phyloP scores from a whole-genome alignment of 2,888 invertebrate genomes.

The Parnassius smintheus region DNA sequence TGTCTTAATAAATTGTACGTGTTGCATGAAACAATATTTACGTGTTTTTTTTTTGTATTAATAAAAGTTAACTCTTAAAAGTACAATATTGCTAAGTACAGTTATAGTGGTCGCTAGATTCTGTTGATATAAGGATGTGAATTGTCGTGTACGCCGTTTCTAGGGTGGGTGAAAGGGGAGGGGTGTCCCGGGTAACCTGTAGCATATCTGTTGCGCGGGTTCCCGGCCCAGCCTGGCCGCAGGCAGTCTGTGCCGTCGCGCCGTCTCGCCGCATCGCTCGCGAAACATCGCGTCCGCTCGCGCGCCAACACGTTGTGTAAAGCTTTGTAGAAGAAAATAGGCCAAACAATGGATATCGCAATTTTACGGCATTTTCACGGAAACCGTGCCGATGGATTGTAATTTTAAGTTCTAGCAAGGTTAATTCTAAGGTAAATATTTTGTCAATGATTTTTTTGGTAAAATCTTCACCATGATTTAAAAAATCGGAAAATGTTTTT shows the following conservation, averaged over 20 bases:
- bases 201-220: constrained; percentile 78
- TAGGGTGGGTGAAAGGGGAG: constrained; percentile 40
- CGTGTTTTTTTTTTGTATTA: too few relatives aligned
- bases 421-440: constrained; percentile 20
- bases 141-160: constrained; percentile 56
- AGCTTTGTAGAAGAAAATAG: constrained; percentile 40
- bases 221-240: constrained; percentile 44
- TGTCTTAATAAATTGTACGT: too few relatives aligned
- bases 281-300: constrained; percentile 46
- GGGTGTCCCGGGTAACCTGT: constrained; percentile 75
- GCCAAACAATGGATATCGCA: constrained; percentile 35
- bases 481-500: not conserved
- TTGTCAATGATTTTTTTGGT: not conserved
- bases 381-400: constrained; percentile 16
- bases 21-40: too few relatives aligned
- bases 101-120: constrained; percentile 35
- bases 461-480: not conserved
- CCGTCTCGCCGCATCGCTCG: constrained; percentile 36
- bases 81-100: not conserved
- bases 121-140: constrained; percentile 72
- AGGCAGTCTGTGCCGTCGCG: constrained; percentile 43
- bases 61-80: too few relatives aligned
- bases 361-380: constrained; percentile 25
- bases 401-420: constrained; percentile 7
- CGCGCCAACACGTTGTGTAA: constrained; percentile 65